Percentiles rank a stretch among this genome's conserved stretches.
phyloP scores from a whole-genome alignment of 2,797 vertebrate species.

The Salmo trutta region DNA sequence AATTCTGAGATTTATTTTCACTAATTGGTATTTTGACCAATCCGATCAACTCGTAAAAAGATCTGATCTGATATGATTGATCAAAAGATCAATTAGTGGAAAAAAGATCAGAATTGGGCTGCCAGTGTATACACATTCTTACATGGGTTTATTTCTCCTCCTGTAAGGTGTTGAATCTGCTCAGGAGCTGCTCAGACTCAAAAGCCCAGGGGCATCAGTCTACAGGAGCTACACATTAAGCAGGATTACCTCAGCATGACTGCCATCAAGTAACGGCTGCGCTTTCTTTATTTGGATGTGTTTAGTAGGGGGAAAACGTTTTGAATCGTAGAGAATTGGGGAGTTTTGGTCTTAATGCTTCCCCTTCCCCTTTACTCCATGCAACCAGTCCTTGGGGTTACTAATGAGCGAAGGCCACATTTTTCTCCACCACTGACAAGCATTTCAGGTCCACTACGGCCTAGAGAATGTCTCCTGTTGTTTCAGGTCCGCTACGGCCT shows the following conservation, averaged over 20 bases:
- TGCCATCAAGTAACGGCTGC: neutral
- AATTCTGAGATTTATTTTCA: no score
- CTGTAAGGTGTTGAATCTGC: slow-evolving; percentile 45
- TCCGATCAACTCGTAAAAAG: no score
- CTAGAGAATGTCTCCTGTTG: neutral
- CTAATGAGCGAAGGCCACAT: slow-evolving; percentile 54
- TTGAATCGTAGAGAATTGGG: neutral
- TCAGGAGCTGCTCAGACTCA: slow-evolving; percentile 27
- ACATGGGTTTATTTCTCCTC: neutral
- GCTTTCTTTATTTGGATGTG: no score
- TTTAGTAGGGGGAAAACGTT: no score
- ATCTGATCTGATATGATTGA: no score
- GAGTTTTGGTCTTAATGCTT: neutral
- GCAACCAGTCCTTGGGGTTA: slow-evolving; percentile 51
- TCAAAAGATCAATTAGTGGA: no score
- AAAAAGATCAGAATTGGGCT: no score
- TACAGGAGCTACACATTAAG: slow-evolving; percentile 29
- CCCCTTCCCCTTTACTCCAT: neutral
- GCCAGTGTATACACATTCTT: no score
- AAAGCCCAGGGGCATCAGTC: slow-evolving; percentile 33
- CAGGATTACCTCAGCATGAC: slow-evolving; percentile 23
- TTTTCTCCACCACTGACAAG: slow-evolving; percentile 39
- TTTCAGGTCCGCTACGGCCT: no score
- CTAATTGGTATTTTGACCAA: no score
- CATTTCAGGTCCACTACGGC: slow-evolving; percentile 55